A percentile compares a stretch with the other conserved stretches of the same genome.
phyloP scores from a whole-genome alignment of 2,888 invertebrate genomes.

The Philonicus albiceps region DNA sequence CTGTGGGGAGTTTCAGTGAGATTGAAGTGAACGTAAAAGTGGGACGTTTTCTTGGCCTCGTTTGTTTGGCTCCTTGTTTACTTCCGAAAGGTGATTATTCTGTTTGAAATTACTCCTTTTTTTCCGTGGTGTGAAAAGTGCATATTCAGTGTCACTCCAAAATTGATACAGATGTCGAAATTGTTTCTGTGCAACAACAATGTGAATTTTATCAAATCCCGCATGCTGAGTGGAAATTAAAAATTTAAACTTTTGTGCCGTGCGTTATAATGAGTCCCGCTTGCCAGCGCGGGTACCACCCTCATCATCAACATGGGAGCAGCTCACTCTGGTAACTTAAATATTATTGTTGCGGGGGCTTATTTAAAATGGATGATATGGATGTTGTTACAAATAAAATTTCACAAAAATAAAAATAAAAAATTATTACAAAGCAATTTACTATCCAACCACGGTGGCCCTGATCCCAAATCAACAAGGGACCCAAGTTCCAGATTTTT shows the following conservation, averaged over 20 bases:
- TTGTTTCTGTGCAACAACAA: not conserved
- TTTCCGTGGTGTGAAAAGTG: not conserved
- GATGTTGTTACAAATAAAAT: not conserved
- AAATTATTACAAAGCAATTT: slow-evolving; percentile 25
- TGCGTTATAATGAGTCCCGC: not conserved
- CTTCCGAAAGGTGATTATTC: not conserved
- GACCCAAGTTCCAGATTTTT: not conserved
- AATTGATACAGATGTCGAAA: not conserved
- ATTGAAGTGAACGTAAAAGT: not conserved
- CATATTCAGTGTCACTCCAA: not conserved
- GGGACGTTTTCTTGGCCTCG: not conserved
- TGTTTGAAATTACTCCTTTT: not conserved
- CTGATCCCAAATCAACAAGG: not conserved
- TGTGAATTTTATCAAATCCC: not conserved
- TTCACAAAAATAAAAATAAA: not conserved
- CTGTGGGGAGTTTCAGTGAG: not conserved
- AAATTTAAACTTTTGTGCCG: not conserved
- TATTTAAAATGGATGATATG: slow-evolving; percentile 11
- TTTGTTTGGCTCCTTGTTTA: not conserved
- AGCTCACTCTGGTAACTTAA: slow-evolving; percentile 22
- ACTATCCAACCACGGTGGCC: not conserved
- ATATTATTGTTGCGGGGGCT: not conserved
- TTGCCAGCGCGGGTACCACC: not conserved
- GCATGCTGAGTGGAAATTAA: not conserved
- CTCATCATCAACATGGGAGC: not conserved